Conservation (phyloP, 2,797 vertebrate genomes). For the Pseudocheirus occidentalis region DNA sequence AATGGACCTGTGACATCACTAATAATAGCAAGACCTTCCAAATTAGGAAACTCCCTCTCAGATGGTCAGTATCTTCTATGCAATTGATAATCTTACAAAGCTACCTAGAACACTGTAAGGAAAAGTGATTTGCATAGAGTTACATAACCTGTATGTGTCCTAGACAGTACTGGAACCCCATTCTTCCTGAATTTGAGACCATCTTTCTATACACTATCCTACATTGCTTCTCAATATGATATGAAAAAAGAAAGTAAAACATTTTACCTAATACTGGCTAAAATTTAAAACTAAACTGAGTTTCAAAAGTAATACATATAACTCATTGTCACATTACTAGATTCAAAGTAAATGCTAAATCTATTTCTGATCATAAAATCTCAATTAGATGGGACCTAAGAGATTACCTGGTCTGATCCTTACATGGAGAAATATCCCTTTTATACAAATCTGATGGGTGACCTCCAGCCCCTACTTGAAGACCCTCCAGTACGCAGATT, state of each 20-base stretch:
- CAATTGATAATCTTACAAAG: too few species aligned
- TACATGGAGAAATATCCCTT: neutral
- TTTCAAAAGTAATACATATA: neutral
- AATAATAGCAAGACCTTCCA: too few species aligned
- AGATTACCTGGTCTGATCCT: neutral
- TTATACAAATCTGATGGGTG: neutral
- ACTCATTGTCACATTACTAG: neutral
- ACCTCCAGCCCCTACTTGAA: neutral
- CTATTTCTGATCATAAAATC: neutral
- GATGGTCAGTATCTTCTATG: too few species aligned
- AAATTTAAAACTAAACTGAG: neutral
- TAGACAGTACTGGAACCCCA: neutral
- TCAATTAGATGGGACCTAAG: neutral
- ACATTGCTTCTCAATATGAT: neutral
- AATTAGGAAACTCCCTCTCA: too few species aligned
- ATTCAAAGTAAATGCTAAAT: neutral
- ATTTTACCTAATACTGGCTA: neutral
- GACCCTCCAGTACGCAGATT: neutral
- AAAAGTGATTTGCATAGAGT: too few species aligned
- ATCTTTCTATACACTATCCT: neutral
- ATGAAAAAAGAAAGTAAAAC: neutral
- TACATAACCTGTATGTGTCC: too few species aligned
- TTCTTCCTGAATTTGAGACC: neutral
- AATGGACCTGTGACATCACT: too few species aligned
- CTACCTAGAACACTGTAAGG: too few species aligned